Evolutionary conservation across 2,113 vertebrate species (phyloP).

Genomic region (Oreochromis niloticus): DNA sequence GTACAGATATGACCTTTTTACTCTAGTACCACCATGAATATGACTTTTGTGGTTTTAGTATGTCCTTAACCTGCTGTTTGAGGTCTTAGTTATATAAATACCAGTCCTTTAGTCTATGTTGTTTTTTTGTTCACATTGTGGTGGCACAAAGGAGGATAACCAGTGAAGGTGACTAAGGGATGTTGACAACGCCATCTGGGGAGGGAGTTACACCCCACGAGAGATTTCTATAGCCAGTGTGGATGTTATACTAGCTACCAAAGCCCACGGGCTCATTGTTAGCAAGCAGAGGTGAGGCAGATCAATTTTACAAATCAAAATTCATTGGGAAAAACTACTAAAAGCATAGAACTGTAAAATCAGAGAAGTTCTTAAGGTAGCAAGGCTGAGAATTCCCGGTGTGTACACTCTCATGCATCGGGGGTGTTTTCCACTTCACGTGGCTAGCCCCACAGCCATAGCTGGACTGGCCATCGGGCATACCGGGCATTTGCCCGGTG

Average conservation of each 20-base stretch:
- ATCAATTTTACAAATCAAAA: background rate
- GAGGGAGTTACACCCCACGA: background rate
- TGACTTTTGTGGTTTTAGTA: fast-evolving
- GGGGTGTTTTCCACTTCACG: too few relatives aligned
- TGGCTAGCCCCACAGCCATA: too few relatives aligned
- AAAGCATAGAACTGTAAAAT: background rate
- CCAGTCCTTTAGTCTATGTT: background rate
- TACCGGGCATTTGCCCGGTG: too few relatives aligned
- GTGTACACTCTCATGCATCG: too few relatives aligned
- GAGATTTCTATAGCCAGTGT: background rate
- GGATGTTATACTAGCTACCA: background rate
- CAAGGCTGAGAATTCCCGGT: background rate
- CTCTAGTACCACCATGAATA: fast-evolving
- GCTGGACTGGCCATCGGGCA: too few relatives aligned
- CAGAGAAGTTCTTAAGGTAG: background rate
- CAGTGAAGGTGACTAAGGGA: background rate
- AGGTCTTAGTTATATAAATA: background rate
- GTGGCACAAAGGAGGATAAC: fast-evolving
- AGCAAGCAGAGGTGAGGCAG: background rate
- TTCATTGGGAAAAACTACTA: background rate
- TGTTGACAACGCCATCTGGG: background rate
- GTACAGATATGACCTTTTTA: background rate
- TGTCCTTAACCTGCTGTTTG: background rate
- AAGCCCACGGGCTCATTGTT: background rate
- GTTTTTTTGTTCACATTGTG: fast-evolving